phyloP scores from a whole-genome alignment of 92 coral and sea anemone species.

The Galaxea fascicularis region DNA sequence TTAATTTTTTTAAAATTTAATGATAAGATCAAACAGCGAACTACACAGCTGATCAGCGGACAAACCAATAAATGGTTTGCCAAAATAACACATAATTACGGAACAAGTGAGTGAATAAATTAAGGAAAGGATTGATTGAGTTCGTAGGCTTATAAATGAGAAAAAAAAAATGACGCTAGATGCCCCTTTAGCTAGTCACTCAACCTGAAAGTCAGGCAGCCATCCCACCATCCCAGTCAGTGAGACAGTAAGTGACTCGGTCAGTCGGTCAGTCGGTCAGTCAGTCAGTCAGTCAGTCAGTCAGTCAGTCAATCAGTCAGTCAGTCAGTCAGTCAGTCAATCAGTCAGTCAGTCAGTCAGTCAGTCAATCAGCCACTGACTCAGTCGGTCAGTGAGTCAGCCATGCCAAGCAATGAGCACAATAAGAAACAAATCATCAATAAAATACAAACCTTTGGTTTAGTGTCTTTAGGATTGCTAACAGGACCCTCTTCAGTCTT shows the following conservation, averaged over 20 bases:
- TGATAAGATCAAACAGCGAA: background rate
- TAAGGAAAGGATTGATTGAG: too few relatives aligned
- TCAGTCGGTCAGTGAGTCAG: background rate
- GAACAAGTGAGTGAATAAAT: too few relatives aligned
- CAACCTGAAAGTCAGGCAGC: background rate
- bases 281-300: background rate
- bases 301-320: background rate
- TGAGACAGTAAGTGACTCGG: background rate
- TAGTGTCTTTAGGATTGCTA: conserved; percentile 72
- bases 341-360: background rate
- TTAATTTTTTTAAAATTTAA: background rate
- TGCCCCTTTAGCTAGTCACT: background rate
- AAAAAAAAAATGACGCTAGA: background rate
- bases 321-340: background rate
- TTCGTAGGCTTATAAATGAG: too few relatives aligned
- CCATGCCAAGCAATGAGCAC: too few relatives aligned
- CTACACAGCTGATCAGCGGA: background rate
- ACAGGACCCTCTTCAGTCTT: conserved; percentile 89
- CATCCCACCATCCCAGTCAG: background rate
- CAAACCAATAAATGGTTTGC: too few relatives aligned
- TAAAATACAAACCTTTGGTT: conserved; percentile 74
- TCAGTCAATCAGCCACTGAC: background rate
- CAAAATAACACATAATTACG: too few relatives aligned
- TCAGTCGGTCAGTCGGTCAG: background rate
- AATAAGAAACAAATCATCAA: background rate